Percentiles rank a stretch among this genome's conserved stretches.
Conservation (phyloP, 2,888 invertebrate species). For the Rhamphomyia laevipes region DNA sequence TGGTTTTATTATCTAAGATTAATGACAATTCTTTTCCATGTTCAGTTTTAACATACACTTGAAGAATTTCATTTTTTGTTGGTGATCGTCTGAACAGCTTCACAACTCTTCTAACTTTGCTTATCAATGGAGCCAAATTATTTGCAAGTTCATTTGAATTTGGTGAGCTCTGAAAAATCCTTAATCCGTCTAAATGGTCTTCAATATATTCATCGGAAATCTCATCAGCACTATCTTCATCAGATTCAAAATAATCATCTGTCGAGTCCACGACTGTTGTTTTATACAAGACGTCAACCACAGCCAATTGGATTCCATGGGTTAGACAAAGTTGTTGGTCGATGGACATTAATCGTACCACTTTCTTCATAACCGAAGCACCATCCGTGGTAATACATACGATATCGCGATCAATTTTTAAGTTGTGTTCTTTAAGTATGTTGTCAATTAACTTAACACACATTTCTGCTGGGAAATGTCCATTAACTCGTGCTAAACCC, state of each 20-base stretch:
- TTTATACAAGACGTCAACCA: background rate
- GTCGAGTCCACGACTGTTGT: too few species aligned
- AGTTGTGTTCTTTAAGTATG: background rate
- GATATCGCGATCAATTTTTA: background rate
- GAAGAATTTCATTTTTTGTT: conserved; percentile 9
- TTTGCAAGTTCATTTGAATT: too few species aligned
- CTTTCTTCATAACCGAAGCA: background rate
- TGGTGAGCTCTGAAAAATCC: too few species aligned
- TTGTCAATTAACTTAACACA: background rate
- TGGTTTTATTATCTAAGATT: conserved; percentile 11
- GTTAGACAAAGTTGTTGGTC: background rate
- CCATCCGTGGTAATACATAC: background rate
- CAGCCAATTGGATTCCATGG: background rate
- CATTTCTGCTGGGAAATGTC: background rate
- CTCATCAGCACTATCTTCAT: background rate
- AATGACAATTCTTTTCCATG: conserved; percentile 9
- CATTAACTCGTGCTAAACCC: background rate
- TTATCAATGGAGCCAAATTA: background rate
- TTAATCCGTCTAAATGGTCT: too few species aligned
- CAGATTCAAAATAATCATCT: background rate
- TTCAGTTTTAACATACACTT: conserved; percentile 9
- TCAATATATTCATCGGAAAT: too few species aligned
- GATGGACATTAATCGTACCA: too few species aligned
- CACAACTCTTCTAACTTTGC: background rate
- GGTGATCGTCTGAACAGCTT: conserved; percentile 1